These are phyloP conservation scores for Larimichthys polyactis DNA, from an alignment of 2,113 vertebrate genomes.

Conservation along the genomic window DNA sequence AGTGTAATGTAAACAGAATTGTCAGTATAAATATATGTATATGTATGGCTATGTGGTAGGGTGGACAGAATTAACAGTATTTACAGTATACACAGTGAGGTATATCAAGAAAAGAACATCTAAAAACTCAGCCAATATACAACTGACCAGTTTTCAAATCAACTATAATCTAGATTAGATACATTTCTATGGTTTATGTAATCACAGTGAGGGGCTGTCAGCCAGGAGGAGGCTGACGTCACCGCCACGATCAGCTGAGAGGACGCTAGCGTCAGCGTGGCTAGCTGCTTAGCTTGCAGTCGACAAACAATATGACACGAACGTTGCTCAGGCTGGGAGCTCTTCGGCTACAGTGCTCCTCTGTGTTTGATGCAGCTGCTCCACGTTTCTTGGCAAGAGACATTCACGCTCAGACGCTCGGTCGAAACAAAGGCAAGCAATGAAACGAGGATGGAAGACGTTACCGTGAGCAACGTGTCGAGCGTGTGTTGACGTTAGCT, in stretches of 20 bases:
- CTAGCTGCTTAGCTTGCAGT: not conserved
- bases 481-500: conserved; percentile 24
- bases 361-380: not conserved
- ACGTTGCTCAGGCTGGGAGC: not conserved
- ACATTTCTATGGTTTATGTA: not conserved
- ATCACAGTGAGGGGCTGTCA: no score
- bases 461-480: not conserved
- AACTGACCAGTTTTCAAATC: not conserved
- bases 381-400: not conserved
- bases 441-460: not conserved
- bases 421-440: conserved; percentile 68
- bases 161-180: no score
- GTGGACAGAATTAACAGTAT: no score
- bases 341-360: not conserved
- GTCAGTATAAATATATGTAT: no score
- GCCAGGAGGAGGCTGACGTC: no score
- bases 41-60: no score
- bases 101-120: not conserved
- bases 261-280: not conserved
- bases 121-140: not conserved
- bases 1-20: no score
- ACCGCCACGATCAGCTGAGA: not conserved
- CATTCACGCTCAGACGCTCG: conserved; percentile 12
- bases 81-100: no score
- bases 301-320: conserved; percentile 30